phyloP scores from a whole-genome alignment of 1,140 invertebrate genomes.

The Pseudoatta argentina region DNA sequence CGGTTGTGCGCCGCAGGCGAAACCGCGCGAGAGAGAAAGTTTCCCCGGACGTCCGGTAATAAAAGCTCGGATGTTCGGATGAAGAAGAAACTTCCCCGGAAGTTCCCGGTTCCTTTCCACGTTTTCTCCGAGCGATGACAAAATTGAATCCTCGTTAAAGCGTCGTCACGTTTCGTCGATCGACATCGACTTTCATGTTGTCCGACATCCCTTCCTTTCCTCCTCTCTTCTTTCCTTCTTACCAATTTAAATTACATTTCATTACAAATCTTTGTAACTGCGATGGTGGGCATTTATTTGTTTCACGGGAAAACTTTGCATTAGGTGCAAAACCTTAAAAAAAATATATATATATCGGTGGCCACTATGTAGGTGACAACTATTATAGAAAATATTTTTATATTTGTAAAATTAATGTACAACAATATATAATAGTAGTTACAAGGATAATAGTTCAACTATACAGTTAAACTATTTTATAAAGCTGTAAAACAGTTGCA shows the following conservation, averaged over 20 bases:
- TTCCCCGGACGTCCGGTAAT: constrained; percentile 36
- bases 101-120: constrained; percentile 34
- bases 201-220: neutral
- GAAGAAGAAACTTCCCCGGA: constrained; percentile 13
- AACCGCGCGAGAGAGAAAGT: constrained; percentile 37
- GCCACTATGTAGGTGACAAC: no score
- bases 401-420: no score
- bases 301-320: neutral
- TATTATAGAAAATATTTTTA: no score
- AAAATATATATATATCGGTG: no score
- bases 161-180: constrained; percentile 76
- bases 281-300: constrained; percentile 7
- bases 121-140: neutral
- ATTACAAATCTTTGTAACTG: constrained; percentile 27
- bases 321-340: neutral
- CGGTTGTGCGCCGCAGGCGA: neutral
- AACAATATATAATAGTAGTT: no score
- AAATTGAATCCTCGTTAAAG: constrained; percentile 81
- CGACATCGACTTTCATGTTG: constrained; percentile 72
- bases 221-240: neutral
- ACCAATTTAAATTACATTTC: constrained; percentile 75
- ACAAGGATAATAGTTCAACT: no score
- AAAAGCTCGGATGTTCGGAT: neutral
- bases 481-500: no score
- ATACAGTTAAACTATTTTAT: no score